Conservation (phyloP, 2,888 invertebrate species). For the Julus scanicus region DNA sequence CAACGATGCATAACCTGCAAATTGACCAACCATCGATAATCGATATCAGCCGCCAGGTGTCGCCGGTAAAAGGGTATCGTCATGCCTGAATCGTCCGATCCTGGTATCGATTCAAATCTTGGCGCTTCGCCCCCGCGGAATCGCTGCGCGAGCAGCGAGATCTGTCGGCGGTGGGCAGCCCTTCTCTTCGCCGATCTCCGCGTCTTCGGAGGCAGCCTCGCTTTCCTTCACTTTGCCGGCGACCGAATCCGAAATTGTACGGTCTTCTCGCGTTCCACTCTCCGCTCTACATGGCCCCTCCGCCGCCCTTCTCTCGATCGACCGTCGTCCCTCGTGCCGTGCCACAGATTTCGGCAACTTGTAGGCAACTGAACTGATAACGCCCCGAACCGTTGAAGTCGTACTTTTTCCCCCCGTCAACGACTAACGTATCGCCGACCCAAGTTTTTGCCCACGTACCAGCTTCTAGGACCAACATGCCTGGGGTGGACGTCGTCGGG, state of each 20-base stretch:
- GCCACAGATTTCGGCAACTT: too few species aligned
- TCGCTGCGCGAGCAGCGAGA: constrained; percentile 4
- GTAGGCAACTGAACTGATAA: not conserved
- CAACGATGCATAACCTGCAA: not conserved
- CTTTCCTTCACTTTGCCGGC: not conserved
- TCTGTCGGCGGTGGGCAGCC: not conserved
- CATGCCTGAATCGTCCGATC: too few species aligned
- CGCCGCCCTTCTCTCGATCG: not conserved
- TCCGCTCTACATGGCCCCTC: not conserved
- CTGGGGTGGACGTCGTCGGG: constrained; percentile 17
- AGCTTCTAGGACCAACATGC: too few species aligned
- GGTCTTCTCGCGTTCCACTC: too few species aligned
- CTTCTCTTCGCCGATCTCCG: not conserved
- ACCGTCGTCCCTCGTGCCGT: too few species aligned
- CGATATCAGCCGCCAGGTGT: not conserved
- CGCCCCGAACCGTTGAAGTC: not conserved
- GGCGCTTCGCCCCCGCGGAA: not conserved
- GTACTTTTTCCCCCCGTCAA: too few species aligned
- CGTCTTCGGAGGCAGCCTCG: not conserved
- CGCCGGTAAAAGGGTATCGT: too few species aligned
- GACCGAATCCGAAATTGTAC: not conserved
- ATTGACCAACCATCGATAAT: not conserved
- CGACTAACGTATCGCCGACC: too few species aligned
- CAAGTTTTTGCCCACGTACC: not conserved
- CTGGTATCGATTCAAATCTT: not conserved